These are phyloP conservation scores for Medauroidea extradentata DNA, from an alignment of 1,140 invertebrate species.

Conservation along the genomic window DNA sequence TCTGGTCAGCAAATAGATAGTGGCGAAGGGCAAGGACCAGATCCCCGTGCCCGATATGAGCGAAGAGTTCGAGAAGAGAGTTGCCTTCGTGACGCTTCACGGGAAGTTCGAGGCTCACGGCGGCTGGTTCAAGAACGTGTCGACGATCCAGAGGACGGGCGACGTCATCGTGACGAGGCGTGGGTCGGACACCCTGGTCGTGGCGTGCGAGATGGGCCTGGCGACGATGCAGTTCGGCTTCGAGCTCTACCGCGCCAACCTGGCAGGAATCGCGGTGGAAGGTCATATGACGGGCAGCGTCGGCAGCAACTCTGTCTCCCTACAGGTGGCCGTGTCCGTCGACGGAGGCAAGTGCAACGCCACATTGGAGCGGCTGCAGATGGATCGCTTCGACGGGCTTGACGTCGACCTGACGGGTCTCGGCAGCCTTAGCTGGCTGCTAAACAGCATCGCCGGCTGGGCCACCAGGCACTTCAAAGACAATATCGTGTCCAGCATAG, in stretches of 20 bases:
- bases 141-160: background rate
- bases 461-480: background rate
- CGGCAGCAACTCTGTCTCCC: background rate
- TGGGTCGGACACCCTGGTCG: background rate
- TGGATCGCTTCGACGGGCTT: background rate
- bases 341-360: background rate
- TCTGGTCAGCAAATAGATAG: too few species aligned
- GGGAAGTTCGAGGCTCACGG: background rate
- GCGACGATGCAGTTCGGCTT: background rate
- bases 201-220: background rate
- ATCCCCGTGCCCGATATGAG: background rate
- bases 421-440: background rate
- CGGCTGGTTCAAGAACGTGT: conserved; percentile 2
- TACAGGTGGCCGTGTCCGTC: background rate
- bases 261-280: background rate
- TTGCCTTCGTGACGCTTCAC: background rate
- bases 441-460: background rate
- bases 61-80: background rate
- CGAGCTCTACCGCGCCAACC: background rate
- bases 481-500: background rate
- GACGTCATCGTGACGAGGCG: background rate
- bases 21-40: too few species aligned
- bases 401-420: background rate
- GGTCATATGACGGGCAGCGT: background rate
- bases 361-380: background rate